phyloP scores from a whole-genome alignment of 2,113 vertebrate genomes.

The Climacteris rufus region DNA sequence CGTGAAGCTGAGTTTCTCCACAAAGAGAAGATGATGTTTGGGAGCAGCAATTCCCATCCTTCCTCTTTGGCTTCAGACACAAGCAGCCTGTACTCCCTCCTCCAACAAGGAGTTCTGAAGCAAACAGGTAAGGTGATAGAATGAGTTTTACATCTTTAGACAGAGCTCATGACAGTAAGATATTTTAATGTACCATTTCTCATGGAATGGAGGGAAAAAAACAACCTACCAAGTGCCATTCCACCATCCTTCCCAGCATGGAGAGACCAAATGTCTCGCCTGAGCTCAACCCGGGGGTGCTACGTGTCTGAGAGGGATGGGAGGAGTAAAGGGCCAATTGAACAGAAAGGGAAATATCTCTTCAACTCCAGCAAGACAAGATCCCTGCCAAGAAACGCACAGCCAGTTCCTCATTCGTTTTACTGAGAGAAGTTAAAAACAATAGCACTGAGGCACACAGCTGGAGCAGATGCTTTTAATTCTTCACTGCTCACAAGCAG shows the following conservation, averaged over 20 bases:
- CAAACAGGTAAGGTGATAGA: neutral
- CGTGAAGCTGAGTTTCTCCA: rapidly evolving
- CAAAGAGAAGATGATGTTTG: rapidly evolving
- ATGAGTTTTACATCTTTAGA: neutral
- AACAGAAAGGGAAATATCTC: neutral
- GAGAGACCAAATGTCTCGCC: neutral
- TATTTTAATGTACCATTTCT: neutral
- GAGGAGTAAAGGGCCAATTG: neutral
- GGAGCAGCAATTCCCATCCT: neutral
- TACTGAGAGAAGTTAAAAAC: neutral
- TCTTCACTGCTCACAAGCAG: neutral
- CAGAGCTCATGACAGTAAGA: neutral
- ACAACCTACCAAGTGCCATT: neutral
- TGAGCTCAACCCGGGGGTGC: neutral
- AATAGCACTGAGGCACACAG: neutral
- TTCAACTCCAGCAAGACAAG: neutral
- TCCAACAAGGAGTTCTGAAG: neutral
- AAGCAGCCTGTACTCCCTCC: neutral
- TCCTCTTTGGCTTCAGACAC: neutral
- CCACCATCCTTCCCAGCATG: neutral
- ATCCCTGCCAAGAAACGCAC: neutral
- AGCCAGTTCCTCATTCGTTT: neutral
- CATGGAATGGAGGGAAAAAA: neutral
- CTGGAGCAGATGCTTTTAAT: neutral
- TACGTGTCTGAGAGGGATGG: neutral